phyloP scores from a whole-genome alignment of 1,140 invertebrate species.

The roundworm (Caenorhabditis elegans) region WBcel235 BX284606.5:12450501-12451000 shows the following conservation, averaged over 20 bases:
- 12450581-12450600: neutral
- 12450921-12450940: too few species aligned
- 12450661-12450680: too few species aligned
- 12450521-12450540: constrained; percentile 9
- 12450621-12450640: neutral
- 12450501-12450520: neutral
- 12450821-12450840: neutral
- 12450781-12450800: neutral
- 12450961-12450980: neutral
- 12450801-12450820: neutral
- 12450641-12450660: neutral
- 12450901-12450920: neutral
- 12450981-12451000: too few species aligned
- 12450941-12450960: neutral
- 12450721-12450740: neutral
- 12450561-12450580: neutral
- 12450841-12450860: neutral
- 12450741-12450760: neutral
- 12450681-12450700: too few species aligned
- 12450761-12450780: neutral
- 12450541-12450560: neutral
- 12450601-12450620: neutral
- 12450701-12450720: too few species aligned
- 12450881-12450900: neutral
- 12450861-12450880: neutral